Conservation (phyloP, 2,888 invertebrate genomes). For the Himalopsyche tibetana region DNA sequence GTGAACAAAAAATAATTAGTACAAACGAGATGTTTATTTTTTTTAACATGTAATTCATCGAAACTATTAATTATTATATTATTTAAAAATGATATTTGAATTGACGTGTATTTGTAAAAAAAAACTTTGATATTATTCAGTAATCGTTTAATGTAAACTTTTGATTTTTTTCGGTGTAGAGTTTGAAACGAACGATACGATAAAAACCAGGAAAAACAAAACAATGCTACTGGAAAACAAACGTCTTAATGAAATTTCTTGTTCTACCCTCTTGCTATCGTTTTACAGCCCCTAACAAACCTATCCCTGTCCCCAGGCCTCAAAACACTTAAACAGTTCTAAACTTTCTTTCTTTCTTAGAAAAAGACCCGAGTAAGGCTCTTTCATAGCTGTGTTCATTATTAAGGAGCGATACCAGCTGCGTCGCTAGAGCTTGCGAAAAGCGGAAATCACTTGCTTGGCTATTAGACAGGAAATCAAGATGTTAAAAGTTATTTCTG, state of each 20-base stretch:
- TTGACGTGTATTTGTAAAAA: not conserved
- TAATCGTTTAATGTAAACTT: not conserved
- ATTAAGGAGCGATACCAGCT: constrained; percentile 56
- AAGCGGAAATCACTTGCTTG: constrained; percentile 53
- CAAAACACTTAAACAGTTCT: constrained; percentile 58
- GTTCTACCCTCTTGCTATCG: constrained; percentile 49
- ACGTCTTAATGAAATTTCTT: constrained; percentile 64
- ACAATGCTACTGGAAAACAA: constrained; percentile 52
- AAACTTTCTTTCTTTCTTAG: constrained; percentile 57
- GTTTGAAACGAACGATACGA: constrained; percentile 1
- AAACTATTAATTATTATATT: too few species aligned
- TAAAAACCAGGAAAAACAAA: constrained; percentile 21
- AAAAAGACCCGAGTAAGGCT: constrained; percentile 50
- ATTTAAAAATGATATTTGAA: too few species aligned
- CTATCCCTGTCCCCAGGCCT: constrained; percentile 52
- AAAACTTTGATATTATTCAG: not conserved
- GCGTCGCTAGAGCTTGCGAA: constrained; percentile 48
- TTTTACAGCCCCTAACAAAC: constrained; percentile 45
- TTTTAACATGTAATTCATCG: too few species aligned
- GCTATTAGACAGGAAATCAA: constrained; percentile 55
- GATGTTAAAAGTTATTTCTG: constrained; percentile 54
- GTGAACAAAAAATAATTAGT: too few species aligned
- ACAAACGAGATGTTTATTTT: too few species aligned
- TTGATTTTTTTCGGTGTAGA: not conserved
- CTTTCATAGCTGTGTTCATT: constrained; percentile 55